These are phyloP conservation scores for Saturnia pavonia DNA, from an alignment of 2,888 invertebrate species.

Conservation along the genomic window DNA sequence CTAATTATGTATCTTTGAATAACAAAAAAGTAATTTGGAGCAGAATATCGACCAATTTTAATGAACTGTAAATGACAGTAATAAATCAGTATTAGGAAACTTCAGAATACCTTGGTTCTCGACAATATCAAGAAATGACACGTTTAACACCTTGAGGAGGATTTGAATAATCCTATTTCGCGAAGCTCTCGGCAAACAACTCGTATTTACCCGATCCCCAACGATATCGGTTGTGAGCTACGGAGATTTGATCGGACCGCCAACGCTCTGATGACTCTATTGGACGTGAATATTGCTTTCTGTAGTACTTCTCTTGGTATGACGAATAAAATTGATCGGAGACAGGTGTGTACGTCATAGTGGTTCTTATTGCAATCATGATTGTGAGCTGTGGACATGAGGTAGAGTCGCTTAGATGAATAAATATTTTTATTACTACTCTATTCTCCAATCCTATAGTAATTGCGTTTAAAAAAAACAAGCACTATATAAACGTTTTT, in stretches of 20 bases:
- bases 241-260: conserved; percentile 35
- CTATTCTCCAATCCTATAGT: no score
- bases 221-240: conserved; percentile 36
- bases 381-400: not conserved
- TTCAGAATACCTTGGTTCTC: not conserved
- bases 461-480: no score
- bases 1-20: no score
- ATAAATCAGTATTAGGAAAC: not conserved
- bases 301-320: conserved; percentile 10
- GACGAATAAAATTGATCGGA: conserved; percentile 7
- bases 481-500: no score
- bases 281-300: conserved; percentile 23
- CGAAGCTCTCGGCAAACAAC: conserved; percentile 41
- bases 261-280: conserved; percentile 23
- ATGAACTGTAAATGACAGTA: not conserved
- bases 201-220: conserved; percentile 41
- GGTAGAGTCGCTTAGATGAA: not conserved
- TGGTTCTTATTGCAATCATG: not conserved
- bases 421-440: no score
- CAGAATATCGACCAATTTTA: no score
- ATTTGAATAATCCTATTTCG: conserved; percentile 45
- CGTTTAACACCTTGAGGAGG: conserved; percentile 35
- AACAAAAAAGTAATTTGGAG: no score
- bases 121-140: conserved; percentile 31
- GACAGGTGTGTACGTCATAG: not conserved